Evolutionary conservation across 2,797 vertebrate genomes (phyloP).

Genomic region (Synaphobranchus kaupii): DNA sequence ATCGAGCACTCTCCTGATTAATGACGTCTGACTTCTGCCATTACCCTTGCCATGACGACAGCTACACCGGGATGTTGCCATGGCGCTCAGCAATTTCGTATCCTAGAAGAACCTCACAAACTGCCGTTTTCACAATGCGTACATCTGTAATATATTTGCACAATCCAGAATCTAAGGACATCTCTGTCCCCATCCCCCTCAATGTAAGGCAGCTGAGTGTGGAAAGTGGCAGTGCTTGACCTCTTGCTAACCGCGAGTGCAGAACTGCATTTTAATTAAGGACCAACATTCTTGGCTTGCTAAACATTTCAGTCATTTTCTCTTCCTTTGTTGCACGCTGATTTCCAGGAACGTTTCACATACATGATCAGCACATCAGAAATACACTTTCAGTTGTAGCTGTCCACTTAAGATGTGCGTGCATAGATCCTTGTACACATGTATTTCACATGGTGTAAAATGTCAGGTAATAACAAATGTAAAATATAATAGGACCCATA

Average conservation of each 20-base stretch:
- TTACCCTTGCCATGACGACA: conserved; percentile 20
- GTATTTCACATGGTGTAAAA: neutral
- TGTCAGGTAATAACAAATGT: no score
- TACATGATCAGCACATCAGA: conserved; percentile 54
- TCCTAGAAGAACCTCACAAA: conserved; percentile 55
- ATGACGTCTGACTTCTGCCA: conserved; percentile 19
- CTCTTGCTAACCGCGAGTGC: conserved; percentile 58
- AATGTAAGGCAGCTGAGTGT: conserved; percentile 56
- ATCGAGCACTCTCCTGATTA: neutral
- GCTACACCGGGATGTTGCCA: neutral
- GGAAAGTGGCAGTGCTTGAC: conserved; percentile 72
- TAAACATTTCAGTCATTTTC: conserved; percentile 59
- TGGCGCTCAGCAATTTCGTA: neutral
- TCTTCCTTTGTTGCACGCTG: conserved; percentile 54
- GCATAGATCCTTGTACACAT: neutral
- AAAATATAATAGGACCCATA: no score
- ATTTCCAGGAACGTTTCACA: conserved; percentile 49
- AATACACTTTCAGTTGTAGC: conserved; percentile 37
- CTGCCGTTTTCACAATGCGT: conserved; percentile 63
- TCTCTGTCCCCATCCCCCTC: neutral
- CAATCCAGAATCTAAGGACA: conserved; percentile 66
- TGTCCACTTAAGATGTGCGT: conserved; percentile 32
- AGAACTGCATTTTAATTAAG: conserved; percentile 73
- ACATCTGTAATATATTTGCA: conserved; percentile 64
- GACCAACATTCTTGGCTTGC: conserved; percentile 59